Percentiles rank a stretch among this genome's conserved stretches.
These are phyloP conservation scores for Callitettix versicolor DNA, from an alignment of 1,140 invertebrate species.

Conservation along the genomic window DNA sequence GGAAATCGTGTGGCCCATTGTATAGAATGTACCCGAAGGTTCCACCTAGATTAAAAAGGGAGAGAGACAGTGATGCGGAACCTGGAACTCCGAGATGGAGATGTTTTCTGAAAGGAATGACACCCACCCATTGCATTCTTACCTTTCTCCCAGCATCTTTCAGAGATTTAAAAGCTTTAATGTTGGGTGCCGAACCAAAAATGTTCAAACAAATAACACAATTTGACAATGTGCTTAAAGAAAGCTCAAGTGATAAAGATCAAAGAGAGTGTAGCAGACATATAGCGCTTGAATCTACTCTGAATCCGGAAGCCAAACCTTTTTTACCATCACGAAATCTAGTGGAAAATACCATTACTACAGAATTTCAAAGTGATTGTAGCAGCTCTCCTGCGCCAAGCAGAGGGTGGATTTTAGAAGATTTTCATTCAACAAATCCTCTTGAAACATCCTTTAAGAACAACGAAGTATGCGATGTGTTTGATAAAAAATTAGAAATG, in stretches of 20 bases:
- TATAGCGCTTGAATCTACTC: slow-evolving; percentile 10
- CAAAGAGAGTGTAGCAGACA: neutral
- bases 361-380: too few relatives aligned
- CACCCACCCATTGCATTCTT: slow-evolving; percentile 49
- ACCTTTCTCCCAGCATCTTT: slow-evolving; percentile 57
- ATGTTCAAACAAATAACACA: slow-evolving; percentile 18
- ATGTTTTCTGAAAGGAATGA: slow-evolving; percentile 57
- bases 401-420: slow-evolving; percentile 11
- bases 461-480: too few relatives aligned
- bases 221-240: too few relatives aligned
- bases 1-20: slow-evolving; percentile 5
- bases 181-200: slow-evolving; percentile 25
- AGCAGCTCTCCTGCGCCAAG: slow-evolving; percentile 1
- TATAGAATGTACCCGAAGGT: slow-evolving; percentile 4
- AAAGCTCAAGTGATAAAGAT: neutral
- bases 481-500: neutral
- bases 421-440: neutral
- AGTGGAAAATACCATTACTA: neutral
- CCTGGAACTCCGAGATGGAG: slow-evolving; percentile 42
- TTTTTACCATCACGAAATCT: neutral
- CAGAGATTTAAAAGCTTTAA: slow-evolving; percentile 40
- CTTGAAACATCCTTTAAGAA: neutral
- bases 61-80: neutral
- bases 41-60: neutral
- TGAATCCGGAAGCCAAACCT: slow-evolving; percentile 16